phyloP scores from a whole-genome alignment of 2,888 invertebrate species.

The Aphodius granarius region DNA sequence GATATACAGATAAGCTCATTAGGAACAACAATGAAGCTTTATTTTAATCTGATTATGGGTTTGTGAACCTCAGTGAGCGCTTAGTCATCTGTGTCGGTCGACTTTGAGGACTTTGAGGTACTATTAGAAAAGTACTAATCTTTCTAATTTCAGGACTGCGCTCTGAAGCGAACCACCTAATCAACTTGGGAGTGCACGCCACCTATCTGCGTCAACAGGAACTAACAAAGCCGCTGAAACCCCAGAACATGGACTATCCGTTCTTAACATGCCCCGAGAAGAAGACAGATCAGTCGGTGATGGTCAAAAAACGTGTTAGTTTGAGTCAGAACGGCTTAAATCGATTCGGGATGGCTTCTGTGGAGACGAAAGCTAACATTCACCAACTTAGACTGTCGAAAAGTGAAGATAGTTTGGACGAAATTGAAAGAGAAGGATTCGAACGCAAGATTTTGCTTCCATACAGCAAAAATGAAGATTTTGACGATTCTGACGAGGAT shows the following conservation, averaged over 20 bases:
- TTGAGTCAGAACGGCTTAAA: conserved; percentile 41
- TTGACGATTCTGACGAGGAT: conserved; percentile 45
- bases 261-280: conserved; percentile 3
- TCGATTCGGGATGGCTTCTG: conserved; percentile 22
- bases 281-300: neutral
- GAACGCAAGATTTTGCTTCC: conserved; percentile 22
- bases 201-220: conserved; percentile 42
- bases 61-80: neutral
- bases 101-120: neutral
- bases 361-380: conserved; percentile 21
- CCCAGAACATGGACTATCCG: neutral
- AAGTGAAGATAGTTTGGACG: conserved; percentile 46
- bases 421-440: conserved; percentile 10
- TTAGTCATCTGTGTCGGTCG: neutral
- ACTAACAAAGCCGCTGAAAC: conserved; percentile 18
- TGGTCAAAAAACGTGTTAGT: conserved; percentile 35
- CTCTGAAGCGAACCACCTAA: conserved; percentile 33
- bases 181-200: conserved; percentile 46
- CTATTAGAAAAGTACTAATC: neutral
- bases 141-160: conserved; percentile 31
- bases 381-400: conserved; percentile 42
- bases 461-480: neutral
- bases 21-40: neutral
- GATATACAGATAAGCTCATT: neutral
- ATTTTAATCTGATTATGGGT: neutral